Conservation (phyloP, 2,888 invertebrate species). For the Capitulum mitella region DNA sequence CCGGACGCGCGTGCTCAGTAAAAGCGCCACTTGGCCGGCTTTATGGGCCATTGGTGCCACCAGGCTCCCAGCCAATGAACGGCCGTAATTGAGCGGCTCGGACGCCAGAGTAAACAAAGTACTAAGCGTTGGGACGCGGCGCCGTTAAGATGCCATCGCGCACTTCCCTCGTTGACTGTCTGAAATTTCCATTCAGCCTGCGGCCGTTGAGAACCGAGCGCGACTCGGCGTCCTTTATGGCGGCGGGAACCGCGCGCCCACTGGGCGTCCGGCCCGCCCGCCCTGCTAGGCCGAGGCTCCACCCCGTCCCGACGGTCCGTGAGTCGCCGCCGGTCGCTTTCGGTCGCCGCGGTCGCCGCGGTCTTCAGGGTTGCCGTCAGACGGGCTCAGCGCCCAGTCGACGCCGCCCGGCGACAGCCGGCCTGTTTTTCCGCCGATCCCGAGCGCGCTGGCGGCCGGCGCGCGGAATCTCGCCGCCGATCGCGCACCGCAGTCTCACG, state of each 20-base stretch:
- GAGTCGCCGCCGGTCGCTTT: too few relatives aligned
- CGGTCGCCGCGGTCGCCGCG: too few relatives aligned
- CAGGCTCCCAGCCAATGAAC: background rate
- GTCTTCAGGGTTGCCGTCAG: too few relatives aligned
- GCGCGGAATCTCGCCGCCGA: background rate
- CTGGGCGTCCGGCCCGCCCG: too few relatives aligned
- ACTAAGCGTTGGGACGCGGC: background rate
- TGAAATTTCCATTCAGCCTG: background rate
- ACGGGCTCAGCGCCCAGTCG: too few relatives aligned
- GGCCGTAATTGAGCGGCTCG: background rate
- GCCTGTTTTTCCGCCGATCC: background rate
- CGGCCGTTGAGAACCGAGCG: background rate
- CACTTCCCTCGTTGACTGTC: background rate
- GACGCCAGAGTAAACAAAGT: constrained; percentile 13
- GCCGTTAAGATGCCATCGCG: constrained; percentile 11
- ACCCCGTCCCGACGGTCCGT: too few relatives aligned
- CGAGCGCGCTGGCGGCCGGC: background rate
- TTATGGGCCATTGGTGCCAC: background rate
- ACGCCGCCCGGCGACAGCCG: background rate
- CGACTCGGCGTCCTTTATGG: background rate
- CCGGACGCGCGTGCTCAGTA: constrained; percentile 2
- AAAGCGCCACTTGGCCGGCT: background rate
- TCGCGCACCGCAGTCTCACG: background rate
- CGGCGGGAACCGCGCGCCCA: background rate
- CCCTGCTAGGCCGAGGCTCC: too few relatives aligned